These are phyloP conservation scores for Teleogryllus occipitalis DNA, from an alignment of 1,140 invertebrate genomes.

Conservation along the genomic window DNA sequence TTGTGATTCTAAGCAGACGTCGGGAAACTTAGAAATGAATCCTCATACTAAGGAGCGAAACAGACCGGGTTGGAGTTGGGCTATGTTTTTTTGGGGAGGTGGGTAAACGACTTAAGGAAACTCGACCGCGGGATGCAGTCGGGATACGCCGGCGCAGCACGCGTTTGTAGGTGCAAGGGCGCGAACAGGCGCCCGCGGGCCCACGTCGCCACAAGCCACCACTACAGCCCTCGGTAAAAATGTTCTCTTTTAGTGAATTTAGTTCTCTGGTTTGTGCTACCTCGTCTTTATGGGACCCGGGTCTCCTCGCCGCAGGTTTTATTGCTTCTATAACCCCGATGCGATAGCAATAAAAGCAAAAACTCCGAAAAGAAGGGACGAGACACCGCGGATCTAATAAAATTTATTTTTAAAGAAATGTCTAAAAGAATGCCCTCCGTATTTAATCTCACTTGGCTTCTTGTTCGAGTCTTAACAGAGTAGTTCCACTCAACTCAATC, in stretches of 20 bases:
- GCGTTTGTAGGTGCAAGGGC: neutral
- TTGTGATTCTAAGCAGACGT: no score
- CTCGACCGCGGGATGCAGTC: no score
- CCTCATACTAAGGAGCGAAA: no score
- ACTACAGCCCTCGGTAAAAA: neutral
- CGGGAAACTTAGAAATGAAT: no score
- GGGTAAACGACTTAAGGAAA: no score
- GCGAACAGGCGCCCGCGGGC: neutral
- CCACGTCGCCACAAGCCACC: neutral
- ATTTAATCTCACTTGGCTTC: slow-evolving; percentile 17
- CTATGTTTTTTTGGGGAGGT: no score
- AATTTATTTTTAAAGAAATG: neutral
- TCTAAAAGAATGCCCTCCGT: neutral
- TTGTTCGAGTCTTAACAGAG: neutral
- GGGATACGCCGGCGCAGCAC: no score
- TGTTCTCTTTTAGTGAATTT: slow-evolving; percentile 1
- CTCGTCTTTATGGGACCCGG: neutral
- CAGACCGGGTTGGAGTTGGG: no score
- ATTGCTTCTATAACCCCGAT: slow-evolving; percentile 1
- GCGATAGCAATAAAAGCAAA: neutral
- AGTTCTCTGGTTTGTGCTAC: neutral
- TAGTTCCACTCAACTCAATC: neutral
- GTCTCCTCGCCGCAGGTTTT: neutral
- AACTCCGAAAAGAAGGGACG: neutral
- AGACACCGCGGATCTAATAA: neutral